Conservation (phyloP, 1,140 invertebrate species). For the Trichonephila clavipes region DNA sequence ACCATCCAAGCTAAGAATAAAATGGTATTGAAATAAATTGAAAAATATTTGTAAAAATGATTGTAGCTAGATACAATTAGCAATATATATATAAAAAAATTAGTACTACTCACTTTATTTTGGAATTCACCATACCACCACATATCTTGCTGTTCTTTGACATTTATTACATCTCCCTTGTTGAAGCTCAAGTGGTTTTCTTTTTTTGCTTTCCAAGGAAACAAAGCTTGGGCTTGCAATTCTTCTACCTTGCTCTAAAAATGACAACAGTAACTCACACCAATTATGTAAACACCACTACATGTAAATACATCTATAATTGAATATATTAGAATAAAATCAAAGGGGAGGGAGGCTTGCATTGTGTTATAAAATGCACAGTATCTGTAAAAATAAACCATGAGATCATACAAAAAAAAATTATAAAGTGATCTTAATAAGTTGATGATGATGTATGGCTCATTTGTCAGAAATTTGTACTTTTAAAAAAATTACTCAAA, state of each 20-base stretch:
- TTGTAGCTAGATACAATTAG: neutral
- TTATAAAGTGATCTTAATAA: no score
- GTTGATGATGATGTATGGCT: no score
- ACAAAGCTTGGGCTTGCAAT: slow-evolving; percentile 84
- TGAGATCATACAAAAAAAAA: no score
- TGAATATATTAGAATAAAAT: no score
- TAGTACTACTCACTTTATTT: slow-evolving; percentile 78
- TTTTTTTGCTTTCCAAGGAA: slow-evolving; percentile 86
- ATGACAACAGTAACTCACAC: neutral
- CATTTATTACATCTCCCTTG: slow-evolving; percentile 86
- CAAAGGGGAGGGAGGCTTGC: no score
- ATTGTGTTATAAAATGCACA: no score
- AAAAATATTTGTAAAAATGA: neutral
- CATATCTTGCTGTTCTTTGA: slow-evolving; percentile 86
- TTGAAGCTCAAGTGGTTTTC: slow-evolving; percentile 86
- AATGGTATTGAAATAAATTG: neutral
- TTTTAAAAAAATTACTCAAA: no score
- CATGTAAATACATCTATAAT: no score
- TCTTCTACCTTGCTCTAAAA: slow-evolving; percentile 80
- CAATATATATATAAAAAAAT: neutral
- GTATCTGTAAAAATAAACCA: no score
- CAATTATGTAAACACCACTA: no score
- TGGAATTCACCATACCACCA: slow-evolving; percentile 86
- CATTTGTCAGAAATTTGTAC: no score
- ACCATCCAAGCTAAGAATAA: slow-evolving; percentile 84